Evolutionary conservation across 1,140 invertebrate genomes (phyloP), one percentile per base, ranked within the genome.

Genomic region (Hirudo medicinalis): DNA sequence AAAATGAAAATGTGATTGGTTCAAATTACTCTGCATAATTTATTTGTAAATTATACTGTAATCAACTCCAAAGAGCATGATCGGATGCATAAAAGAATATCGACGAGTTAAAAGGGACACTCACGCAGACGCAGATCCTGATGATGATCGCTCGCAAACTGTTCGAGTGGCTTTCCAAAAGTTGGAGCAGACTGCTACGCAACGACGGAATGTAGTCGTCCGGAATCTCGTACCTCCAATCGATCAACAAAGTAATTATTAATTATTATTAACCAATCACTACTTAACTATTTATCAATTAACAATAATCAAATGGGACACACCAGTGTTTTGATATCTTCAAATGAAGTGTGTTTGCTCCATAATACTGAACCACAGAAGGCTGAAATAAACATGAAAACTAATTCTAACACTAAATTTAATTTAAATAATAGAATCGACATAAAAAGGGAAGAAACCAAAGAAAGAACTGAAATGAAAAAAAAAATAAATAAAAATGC

Each of bases 321-420:
- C 74, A 81, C 90, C 90, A 94, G 78, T 87, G 87, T 79, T 89
- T 89, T 74, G 90, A 87, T 54, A 95, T 86, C 82, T 95, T 95
- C 0, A 87, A 86, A 77, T 94, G 89, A 54, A 95, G 80, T 67
- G 90, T 91, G 68, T 88, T 91, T 11, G 92, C 91, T 71, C 89
- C 92, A 86, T 92, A 96, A 83, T 91, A 94, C 81, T 94, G 91
- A 6, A 92, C 88, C 83, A 94, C 91, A 70, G 87, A 86, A 60
- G 86, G 83, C 91, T 94, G 78, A 69, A 85, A 75, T 69, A 73
- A 66, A 36, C 32, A 36, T 36, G 32, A 36, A 36, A 2, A 36
- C 32, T 6, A 36, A 36, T 2, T 36, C 32, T 6, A 36, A 6
- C 6, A 36, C 2, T 36, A 36, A 36, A 36, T 36, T 2, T 36